phyloP scores from a whole-genome alignment of 2,888 invertebrate species.

The Platycheirus rosarum region DNA sequence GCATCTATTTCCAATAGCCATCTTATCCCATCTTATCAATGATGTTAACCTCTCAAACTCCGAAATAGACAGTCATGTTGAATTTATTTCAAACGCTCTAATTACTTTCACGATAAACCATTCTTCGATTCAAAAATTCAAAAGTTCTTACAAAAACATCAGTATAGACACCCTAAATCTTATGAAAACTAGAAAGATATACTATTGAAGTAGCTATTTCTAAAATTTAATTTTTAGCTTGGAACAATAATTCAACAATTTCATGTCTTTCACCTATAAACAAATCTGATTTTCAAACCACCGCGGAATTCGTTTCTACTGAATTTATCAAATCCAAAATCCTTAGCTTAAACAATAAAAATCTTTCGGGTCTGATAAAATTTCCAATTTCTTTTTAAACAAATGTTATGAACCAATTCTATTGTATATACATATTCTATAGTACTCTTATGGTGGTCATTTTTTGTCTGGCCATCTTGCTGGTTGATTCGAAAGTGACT shows the following conservation, averaged over 20 bases:
- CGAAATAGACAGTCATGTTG: background rate
- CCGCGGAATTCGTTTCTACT: background rate
- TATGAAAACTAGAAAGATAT: background rate
- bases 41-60: background rate
- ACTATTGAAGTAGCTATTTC: background rate
- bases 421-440: too few relatives aligned
- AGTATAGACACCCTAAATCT: background rate
- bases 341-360: background rate
- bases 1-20: too few relatives aligned
- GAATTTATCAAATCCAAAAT: background rate
- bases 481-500: too few relatives aligned
- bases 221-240: background rate
- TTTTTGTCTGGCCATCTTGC: too few relatives aligned
- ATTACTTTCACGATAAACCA: background rate
- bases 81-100: background rate
- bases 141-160: background rate
- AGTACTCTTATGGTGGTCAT: too few relatives aligned
- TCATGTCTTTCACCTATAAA: background rate
- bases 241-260: background rate
- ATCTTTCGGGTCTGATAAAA: background rate
- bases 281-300: background rate
- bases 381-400: too few relatives aligned
- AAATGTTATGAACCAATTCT: constrained; percentile 1
- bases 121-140: background rate
- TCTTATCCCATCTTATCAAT: background rate